Conservation (phyloP, 2,888 invertebrate species). For the Eubasilissa splendida region DNA sequence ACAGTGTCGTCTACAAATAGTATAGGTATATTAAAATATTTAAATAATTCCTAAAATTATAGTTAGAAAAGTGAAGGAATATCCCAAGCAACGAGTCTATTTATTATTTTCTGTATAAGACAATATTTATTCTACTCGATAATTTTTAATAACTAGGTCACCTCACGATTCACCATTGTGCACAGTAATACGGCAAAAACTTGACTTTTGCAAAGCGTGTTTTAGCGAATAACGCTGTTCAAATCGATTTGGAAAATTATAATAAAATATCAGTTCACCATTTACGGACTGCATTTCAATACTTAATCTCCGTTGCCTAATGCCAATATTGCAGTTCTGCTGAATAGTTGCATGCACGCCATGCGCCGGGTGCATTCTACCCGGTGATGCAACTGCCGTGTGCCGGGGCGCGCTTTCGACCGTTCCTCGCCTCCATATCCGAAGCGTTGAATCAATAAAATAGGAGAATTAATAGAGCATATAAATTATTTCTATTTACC, state of each 20-base stretch:
- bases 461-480: background rate
- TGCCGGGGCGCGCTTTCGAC: conserved; percentile 8
- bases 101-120: too few relatives aligned
- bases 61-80: too few relatives aligned
- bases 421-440: background rate
- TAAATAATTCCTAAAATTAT: too few relatives aligned
- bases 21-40: too few relatives aligned
- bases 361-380: conserved; percentile 5
- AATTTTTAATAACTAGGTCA: too few relatives aligned
- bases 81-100: too few relatives aligned
- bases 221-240: too few relatives aligned
- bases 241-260: background rate
- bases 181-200: too few relatives aligned
- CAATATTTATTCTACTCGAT: too few relatives aligned
- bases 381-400: background rate
- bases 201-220: too few relatives aligned
- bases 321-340: conserved; percentile 13
- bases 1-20: too few relatives aligned
- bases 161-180: too few relatives aligned
- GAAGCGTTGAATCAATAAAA: background rate
- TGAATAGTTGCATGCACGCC: conserved; percentile 27
- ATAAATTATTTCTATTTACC: background rate
- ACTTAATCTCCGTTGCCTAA: conserved; percentile 14
- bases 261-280: background rate
- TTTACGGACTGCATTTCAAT: background rate